These are phyloP conservation scores for Actinostola sp. DNA, from an alignment of 92 coral and sea anemone species.

Conservation along the genomic window DNA sequence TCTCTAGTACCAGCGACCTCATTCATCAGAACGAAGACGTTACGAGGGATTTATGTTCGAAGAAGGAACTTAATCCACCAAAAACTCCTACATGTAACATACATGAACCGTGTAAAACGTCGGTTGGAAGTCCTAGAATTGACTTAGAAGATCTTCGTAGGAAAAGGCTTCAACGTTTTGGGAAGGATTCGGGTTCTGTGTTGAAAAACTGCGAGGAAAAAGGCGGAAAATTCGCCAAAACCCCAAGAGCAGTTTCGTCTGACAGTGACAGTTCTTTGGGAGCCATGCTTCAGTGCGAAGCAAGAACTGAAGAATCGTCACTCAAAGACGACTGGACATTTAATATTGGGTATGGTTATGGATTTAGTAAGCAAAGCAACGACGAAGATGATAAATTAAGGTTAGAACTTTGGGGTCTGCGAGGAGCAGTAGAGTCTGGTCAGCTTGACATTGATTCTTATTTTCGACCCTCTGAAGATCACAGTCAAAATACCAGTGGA, in stretches of 20 bases:
- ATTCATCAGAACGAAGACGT: not conserved
- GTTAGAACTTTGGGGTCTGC: slow-evolving; percentile 82
- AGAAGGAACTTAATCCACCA: not conserved
- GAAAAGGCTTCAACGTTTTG: slow-evolving; percentile 65
- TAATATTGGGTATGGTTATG: slow-evolving; percentile 8
- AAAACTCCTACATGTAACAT: not conserved
- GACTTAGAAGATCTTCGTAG: slow-evolving; percentile 71
- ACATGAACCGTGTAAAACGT: not conserved
- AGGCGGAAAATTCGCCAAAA: not conserved
- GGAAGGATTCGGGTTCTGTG: not conserved
- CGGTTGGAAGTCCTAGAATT: slow-evolving; percentile 42
- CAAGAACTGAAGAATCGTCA: slow-evolving; percentile 5
- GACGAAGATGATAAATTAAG: slow-evolving; percentile 71
- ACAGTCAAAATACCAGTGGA: not conserved
- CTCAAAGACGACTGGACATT: slow-evolving; percentile 1
- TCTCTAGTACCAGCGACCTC: slow-evolving; percentile 2
- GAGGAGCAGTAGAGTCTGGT: slow-evolving; percentile 77
- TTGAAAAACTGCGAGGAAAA: not conserved
- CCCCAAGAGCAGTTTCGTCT: not conserved
- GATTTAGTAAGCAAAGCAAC: not conserved
- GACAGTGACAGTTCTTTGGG: not conserved
- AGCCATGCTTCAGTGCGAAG: slow-evolving; percentile 9
- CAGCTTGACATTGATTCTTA: slow-evolving; percentile 64
- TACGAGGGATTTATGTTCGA: slow-evolving; percentile 2
- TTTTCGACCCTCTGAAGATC: slow-evolving; percentile 31